Conservation (phyloP, 2,797 vertebrate genomes). For the Heteromormyrus szaboi region DNA sequence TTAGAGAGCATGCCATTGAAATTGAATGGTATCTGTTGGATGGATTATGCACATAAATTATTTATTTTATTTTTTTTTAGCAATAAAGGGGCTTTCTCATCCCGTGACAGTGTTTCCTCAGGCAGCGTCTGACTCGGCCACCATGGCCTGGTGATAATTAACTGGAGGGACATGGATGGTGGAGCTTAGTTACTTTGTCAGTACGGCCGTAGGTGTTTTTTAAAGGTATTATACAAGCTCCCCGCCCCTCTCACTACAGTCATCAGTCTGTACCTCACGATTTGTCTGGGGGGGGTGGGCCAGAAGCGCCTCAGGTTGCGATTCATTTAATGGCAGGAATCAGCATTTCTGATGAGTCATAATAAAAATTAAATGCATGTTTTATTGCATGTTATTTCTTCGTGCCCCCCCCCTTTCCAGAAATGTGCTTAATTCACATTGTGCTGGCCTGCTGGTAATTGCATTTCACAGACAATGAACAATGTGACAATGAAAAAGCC, state of each 20-base stretch:
- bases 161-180: not conserved
- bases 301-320: not conserved
- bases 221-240: not conserved
- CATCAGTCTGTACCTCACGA: not conserved
- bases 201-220: not conserved
- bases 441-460: not conserved
- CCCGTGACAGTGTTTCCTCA: not conserved
- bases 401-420: not conserved
- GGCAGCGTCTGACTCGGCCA: not conserved
- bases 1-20: not conserved
- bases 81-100: not conserved
- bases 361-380: not conserved
- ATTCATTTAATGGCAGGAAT: not conserved
- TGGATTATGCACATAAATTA: not conserved
- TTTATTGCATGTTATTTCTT: not conserved
- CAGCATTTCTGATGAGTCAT: not conserved
- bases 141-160: not conserved
- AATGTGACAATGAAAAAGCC: not conserved
- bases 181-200: not conserved
- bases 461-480: slow-evolving; percentile 2
- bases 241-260: not conserved
- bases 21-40: not conserved
- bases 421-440: not conserved
- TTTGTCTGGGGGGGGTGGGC: not conserved
- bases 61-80: not conserved